These are phyloP conservation scores for Sciurus vulgaris DNA, from an alignment of 2,797 vertebrate species.

Conservation along the genomic window DNA sequence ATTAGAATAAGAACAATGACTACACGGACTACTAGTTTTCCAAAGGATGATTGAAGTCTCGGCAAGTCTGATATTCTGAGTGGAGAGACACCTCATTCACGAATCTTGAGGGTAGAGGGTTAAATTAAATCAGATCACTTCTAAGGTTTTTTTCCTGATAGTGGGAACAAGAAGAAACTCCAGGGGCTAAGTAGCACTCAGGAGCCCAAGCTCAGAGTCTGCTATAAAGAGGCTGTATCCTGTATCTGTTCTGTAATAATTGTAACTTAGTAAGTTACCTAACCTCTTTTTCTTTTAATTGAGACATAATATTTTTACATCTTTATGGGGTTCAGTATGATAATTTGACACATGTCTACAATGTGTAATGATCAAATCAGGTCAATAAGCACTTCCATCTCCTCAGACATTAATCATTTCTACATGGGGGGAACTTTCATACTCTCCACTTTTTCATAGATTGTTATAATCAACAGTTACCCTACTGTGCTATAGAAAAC, in stretches of 20 bases:
- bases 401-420: not conserved
- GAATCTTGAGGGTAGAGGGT: not conserved
- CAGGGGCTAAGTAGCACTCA: not conserved
- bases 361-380: not conserved
- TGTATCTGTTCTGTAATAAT: not conserved
- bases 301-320: not conserved
- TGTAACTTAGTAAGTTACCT: not conserved
- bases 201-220: not conserved
- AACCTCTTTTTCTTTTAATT: not conserved
- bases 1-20: not conserved
- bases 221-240: not conserved
- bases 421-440: not conserved
- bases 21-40: conserved; percentile 9
- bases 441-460: not conserved
- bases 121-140: not conserved
- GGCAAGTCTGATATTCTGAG: not conserved
- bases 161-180: not conserved
- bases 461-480: not conserved
- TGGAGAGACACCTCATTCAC: not conserved
- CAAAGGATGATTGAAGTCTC: not conserved
- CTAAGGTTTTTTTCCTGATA: not conserved
- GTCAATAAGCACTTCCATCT: not conserved
- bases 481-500: not conserved
- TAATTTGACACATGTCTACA: not conserved
- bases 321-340: not conserved